Evolutionary conservation across 2,888 invertebrate species (phyloP).

Genomic region (Euclidia mi): DNA sequence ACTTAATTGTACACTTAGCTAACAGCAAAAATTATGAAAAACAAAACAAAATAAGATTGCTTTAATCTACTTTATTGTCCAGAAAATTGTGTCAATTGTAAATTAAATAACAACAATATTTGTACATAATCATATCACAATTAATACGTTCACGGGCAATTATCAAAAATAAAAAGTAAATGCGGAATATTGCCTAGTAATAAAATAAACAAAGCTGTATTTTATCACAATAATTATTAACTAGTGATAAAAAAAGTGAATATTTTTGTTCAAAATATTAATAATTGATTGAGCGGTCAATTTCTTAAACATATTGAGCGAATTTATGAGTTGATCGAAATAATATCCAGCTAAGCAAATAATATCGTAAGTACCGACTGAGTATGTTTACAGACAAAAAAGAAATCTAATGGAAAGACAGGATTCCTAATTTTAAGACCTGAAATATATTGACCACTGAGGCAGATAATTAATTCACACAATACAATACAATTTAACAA

Average conservation of each 20-base stretch:
- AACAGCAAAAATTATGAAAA: background rate
- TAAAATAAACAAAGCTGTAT: background rate
- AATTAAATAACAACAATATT: constrained; percentile 8
- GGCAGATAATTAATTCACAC: background rate
- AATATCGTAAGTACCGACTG: no score
- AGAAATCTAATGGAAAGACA: background rate
- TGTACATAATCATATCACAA: constrained; percentile 6
- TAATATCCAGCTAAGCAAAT: no score
- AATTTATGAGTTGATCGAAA: no score
- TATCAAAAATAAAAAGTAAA: background rate
- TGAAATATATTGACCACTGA: background rate
- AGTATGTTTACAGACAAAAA: no score
- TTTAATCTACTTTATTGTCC: constrained; percentile 13
- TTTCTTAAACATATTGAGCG: no score
- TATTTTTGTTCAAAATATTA: no score
- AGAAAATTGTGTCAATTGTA: constrained; percentile 48
- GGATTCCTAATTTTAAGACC: background rate
- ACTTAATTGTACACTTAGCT: no score
- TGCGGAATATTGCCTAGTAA: background rate
- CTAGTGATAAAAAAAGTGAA: no score
- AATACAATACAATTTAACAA: no score
- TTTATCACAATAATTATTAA: no score
- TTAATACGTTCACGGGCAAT: constrained; percentile 1
- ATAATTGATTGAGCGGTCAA: no score
- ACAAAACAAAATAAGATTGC: background rate